These are phyloP conservation scores for Ylistrum balloti DNA, from an alignment of 1,140 invertebrate species.

Conservation along the genomic window DNA sequence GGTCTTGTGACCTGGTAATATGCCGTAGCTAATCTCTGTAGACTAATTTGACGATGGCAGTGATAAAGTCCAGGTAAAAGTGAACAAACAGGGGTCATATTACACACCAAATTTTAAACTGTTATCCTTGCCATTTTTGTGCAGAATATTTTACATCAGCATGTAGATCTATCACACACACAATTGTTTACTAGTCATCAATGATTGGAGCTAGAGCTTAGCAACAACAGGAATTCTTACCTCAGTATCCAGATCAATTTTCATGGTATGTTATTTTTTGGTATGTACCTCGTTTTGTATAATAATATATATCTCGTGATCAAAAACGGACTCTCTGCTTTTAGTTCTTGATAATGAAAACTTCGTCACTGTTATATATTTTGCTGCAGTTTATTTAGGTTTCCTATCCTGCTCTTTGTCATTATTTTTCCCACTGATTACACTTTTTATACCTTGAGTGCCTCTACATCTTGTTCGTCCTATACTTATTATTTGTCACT, in stretches of 20 bases:
- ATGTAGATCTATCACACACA: not conserved
- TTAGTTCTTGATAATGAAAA: not conserved
- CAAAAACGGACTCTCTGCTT: not conserved
- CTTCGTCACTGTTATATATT: not conserved
- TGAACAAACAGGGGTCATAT: no score
- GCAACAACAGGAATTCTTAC: not conserved
- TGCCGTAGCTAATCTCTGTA: no score
- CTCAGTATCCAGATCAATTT: not conserved
- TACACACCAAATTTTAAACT: no score
- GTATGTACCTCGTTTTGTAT: slow-evolving; percentile 18
- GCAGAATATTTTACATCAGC: not conserved
- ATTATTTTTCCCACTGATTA: not conserved
- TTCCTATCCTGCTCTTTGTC: not conserved
- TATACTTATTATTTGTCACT: not conserved
- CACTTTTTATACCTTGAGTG: not conserved
- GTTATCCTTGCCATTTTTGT: not conserved
- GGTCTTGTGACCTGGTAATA: no score
- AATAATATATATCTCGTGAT: not conserved
- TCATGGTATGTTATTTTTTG: not conserved
- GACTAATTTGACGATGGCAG: no score
- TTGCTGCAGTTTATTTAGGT: not conserved
- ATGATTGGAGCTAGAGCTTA: not conserved
- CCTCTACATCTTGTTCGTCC: slow-evolving; percentile 8
- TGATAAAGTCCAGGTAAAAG: no score
- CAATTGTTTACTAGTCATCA: not conserved